Conservation (phyloP, 2,113 vertebrate species). For the Phodopus roborovskii region DNA sequence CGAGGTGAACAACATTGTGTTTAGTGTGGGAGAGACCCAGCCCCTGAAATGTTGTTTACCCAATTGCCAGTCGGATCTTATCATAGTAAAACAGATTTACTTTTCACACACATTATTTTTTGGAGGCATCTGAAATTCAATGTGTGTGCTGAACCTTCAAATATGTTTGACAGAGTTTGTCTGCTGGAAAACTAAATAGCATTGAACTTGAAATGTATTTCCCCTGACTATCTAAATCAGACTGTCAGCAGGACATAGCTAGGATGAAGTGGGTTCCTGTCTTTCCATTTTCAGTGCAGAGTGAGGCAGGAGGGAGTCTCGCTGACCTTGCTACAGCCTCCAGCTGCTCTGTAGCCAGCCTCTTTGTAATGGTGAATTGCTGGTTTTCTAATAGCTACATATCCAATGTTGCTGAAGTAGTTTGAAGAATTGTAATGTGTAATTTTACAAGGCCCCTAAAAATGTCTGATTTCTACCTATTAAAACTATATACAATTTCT, state of each 20-base stretch:
- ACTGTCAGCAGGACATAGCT: not conserved
- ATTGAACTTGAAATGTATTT: slow-evolving; percentile 51
- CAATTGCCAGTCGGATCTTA: slow-evolving; percentile 76
- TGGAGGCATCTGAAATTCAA: slow-evolving; percentile 69
- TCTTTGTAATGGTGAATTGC: not conserved
- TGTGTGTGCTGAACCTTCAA: slow-evolving; percentile 60
- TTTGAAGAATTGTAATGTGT: not conserved
- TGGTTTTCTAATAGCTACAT: not conserved
- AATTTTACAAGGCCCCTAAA: not conserved
- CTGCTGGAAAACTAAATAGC: slow-evolving; percentile 60
- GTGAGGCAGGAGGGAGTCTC: not conserved
- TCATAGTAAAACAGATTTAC: slow-evolving; percentile 73
- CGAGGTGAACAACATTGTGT: slow-evolving; percentile 28
- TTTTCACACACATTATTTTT: slow-evolving; percentile 68
- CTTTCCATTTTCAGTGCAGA: not conserved
- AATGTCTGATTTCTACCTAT: not conserved
- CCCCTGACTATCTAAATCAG: not conserved
- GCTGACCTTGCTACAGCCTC: not conserved
- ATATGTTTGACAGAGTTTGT: slow-evolving; percentile 63
- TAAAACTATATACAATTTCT: not conserved
- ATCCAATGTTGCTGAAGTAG: not conserved
- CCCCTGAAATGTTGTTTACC: slow-evolving; percentile 57
- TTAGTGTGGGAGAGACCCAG: slow-evolving; percentile 6
- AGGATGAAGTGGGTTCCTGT: not conserved
- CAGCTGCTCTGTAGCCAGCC: not conserved